Evolutionary conservation across 1,140 invertebrate genomes (phyloP), one percentile per base, ranked within the genome.

Genomic region (Oryctes rhinoceros): DNA sequence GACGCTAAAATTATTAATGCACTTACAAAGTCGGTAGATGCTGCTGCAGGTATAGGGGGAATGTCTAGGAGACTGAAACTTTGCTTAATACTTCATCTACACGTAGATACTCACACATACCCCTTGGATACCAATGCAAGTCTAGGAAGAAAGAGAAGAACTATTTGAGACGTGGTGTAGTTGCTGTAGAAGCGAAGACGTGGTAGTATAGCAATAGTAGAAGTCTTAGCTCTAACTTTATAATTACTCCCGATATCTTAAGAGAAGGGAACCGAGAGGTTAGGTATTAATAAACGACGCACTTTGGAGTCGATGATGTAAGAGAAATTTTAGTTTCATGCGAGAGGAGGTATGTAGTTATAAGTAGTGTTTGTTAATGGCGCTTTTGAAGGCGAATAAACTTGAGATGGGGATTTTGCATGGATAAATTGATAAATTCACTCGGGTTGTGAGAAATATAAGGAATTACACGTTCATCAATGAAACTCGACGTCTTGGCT

Each of bases 161-260:
- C 49, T 53, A 13, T 18, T 15, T 4, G 4, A 13, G 7, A 48
- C 47, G 47, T 15, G 47, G 9, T 15, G 47, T 15, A 30, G 24
- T 30, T 9, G 47, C 7, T 9, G 47, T 10, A 18, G 49, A 53
- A 53, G 49, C 49, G 13, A 18, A 53, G 49, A 11, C 11, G 49
- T 13, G 49, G 11, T 18, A 53, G 9, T 30, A 30, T 30, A 30
- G 24, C 24, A 30, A 30, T 30, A 30, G 24, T 30, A 30, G 24
- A 30, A 30, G 24, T 30, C 24, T 30, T 13, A 53, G n/a, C 49
- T 53, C 49, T 18, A 53, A 53, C 49, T 53, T 53, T 53, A 53
- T 53, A 53, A 53, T 53, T 53, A 53, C 49, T 53, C 49, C n/a
- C 49, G 49, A 53, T 53, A 53, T 53, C 49, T 18, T 13, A 53